A percentile compares a stretch with the other conserved stretches of the same genome.
Evolutionary conservation across 2,888 invertebrate genomes (phyloP).

Genomic region (Amphipyra tragopoginis): DNA sequence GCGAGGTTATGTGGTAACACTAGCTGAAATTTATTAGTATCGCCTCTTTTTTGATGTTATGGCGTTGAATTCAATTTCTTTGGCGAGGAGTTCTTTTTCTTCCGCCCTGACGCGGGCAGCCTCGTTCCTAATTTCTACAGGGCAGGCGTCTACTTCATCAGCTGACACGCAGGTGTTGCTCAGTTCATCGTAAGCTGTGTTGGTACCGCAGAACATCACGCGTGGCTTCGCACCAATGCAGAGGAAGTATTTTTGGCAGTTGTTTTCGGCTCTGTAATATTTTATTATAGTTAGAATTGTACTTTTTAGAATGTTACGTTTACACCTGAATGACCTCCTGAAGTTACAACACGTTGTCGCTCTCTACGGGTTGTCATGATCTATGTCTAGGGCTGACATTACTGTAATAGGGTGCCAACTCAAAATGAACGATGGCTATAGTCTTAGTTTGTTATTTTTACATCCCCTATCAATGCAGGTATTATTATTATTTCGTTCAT

Average conservation of each 20-base stretch:
- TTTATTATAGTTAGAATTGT: neutral
- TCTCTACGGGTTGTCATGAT: too few relatives aligned
- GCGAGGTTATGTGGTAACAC: slow-evolving; percentile 13
- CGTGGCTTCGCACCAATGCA: slow-evolving; percentile 94
- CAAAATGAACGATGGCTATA: too few relatives aligned
- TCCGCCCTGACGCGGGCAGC: slow-evolving; percentile 75
- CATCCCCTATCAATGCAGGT: too few relatives aligned
- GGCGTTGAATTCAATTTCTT: slow-evolving; percentile 70
- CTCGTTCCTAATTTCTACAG: slow-evolving; percentile 73
- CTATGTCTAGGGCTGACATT: too few relatives aligned
- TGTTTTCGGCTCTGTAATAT: slow-evolving; percentile 87
- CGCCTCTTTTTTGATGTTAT: slow-evolving; percentile 39
- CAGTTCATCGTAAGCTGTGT: slow-evolving; percentile 94
- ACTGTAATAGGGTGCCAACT: too few relatives aligned
- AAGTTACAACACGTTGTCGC: too few relatives aligned
- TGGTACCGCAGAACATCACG: slow-evolving; percentile 93
- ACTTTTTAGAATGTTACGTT: neutral
- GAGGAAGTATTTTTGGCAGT: slow-evolving; percentile 95
- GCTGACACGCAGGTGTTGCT: slow-evolving; percentile 93
- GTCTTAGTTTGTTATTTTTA: too few relatives aligned
- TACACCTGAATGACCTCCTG: too few relatives aligned
- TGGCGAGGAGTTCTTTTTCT: slow-evolving; percentile 72
- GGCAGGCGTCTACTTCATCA: slow-evolving; percentile 94
- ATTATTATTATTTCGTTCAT: too few relatives aligned
- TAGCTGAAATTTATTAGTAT: slow-evolving; percentile 19